Evolutionary conservation across 2,797 vertebrate species (phyloP).

Genomic region (Simalia tracyae): DNA sequence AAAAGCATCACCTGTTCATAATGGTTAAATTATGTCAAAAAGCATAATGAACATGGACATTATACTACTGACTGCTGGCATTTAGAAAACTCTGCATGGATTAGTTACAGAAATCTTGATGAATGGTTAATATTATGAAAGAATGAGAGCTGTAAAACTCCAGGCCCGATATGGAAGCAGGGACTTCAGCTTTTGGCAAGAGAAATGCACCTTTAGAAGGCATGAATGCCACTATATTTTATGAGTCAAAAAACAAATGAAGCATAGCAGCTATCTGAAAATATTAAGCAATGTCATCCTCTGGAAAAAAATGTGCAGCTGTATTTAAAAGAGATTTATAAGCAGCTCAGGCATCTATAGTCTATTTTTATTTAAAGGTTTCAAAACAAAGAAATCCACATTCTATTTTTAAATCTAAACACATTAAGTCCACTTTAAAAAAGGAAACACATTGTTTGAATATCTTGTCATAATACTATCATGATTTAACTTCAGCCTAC

Average conservation of each 20-base stretch:
- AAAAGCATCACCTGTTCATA: not conserved
- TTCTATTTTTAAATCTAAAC: constrained; percentile 63
- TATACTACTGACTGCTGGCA: not conserved
- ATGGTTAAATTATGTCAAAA: not conserved
- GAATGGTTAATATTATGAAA: not conserved
- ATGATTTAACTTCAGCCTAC: constrained; percentile 31
- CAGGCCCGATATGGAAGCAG: constrained; percentile 46
- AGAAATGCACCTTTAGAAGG: constrained; percentile 54
- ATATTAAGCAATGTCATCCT: constrained; percentile 14
- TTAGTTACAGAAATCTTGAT: not conserved
- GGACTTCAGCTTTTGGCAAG: constrained; percentile 50
- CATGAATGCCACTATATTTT: constrained; percentile 51
- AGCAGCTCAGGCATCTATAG: constrained; percentile 35
- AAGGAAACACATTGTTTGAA: constrained; percentile 54
- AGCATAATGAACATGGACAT: not conserved
- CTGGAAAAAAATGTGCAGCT: not conserved
- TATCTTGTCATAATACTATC: constrained; percentile 57
- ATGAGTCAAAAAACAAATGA: constrained; percentile 42
- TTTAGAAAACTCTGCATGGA: not conserved
- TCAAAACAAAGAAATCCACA: constrained; percentile 36
- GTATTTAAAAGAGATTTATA: constrained; percentile 35
- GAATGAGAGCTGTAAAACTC: not conserved
- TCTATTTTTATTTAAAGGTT: constrained; percentile 60
- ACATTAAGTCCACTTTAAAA: constrained; percentile 48
- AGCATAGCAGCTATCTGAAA: constrained; percentile 48